These are phyloP conservation scores for Melanotaenia trifasciata DNA, from an alignment of 2,797 vertebrate genomes.

Conservation along the genomic window DNA sequence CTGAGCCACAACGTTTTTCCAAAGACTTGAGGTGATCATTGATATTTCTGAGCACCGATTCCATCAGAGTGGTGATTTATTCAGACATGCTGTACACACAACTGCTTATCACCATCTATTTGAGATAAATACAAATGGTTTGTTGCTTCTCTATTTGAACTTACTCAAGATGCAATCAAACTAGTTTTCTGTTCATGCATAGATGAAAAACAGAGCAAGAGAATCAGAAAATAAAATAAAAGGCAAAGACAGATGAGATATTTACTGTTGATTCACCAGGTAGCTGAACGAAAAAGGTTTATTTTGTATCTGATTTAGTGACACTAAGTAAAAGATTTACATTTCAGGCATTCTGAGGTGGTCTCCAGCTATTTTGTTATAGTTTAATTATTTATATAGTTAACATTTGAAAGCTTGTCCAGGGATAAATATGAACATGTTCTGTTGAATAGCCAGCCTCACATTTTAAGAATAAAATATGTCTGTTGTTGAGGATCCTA, in stretches of 20 bases:
- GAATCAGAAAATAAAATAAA: conserved; percentile 22
- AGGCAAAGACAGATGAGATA: conserved; percentile 5
- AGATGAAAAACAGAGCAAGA: conserved; percentile 14
- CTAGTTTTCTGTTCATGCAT: conserved; percentile 31
- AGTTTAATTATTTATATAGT: no score
- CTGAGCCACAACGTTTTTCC: conserved; percentile 52
- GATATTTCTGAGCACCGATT: conserved; percentile 35
- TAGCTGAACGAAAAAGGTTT: not conserved
- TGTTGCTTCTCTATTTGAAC: conserved; percentile 30
- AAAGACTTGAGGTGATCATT: conserved; percentile 54
- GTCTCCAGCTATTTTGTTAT: not conserved
- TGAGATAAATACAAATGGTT: conserved; percentile 57
- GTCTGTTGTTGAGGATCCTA: not conserved
- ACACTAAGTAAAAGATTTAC: conserved; percentile 52
- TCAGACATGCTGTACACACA: conserved; percentile 52
- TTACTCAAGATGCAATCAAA: conserved; percentile 40
- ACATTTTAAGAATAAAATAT: not conserved
- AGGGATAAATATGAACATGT: not conserved
- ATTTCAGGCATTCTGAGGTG: conserved; percentile 32
- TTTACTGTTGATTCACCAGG: conserved; percentile 51
- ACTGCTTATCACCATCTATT: conserved; percentile 46
- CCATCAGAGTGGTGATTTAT: conserved; percentile 32
- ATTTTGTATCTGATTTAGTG: conserved; percentile 41
- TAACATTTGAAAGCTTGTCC: not conserved
- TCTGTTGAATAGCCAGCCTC: not conserved